Base-by-base conservation (phyloP, 2,888 invertebrate genomes). In the Drosophila paranaensis region DNA sequence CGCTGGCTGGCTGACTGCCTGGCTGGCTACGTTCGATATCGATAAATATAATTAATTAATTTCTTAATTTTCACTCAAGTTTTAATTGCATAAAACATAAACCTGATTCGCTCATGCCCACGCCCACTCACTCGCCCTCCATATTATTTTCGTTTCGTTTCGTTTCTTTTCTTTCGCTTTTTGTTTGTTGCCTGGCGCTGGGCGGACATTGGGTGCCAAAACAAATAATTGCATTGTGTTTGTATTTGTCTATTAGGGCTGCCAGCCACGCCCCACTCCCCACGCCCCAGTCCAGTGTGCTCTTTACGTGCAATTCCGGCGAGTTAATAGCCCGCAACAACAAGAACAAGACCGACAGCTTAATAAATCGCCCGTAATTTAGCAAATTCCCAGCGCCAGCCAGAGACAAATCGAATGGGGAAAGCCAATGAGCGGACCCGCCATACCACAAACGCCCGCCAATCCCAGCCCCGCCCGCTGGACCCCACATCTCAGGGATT, bases 181-280 rank as follows among this genome's bases (percentile, higher is more conserved):
- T 33, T 48, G 48, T 33, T 48, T 50, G 16, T 48, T 48, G 61
- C 42, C 67, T 20, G 30, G 16, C 53, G 27, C 9, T 45, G 42
- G 50, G 56, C 3, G 6, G 6, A 16, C 56, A 57, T 66, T 45
- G 48, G 50, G 58, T 39, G 42, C 14, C 58, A 63, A 68, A 64
- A 80, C 78, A 82, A 85, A 82, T 82, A 85, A 82, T 85, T 85
- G 85, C 81, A 85, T 67, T 62, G 72, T 80, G 75, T 85, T 80
- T 82, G 80, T 82, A 78, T 77, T 82, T 76, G 77, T 68, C 76
- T 76, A 76, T 72, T 67, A 55, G 66, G 81, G 66, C 71, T 66
- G 69, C 62, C 27, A 51, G 50, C 57, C 71, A 63, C 57, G 56
- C 56, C 67, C 70, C 55, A 20, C 43, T 27, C 50, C 20, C 57